A percentile compares a stretch with the other conserved stretches of the same genome.
phyloP scores from a whole-genome alignment of 2,888 invertebrate genomes.

The Allacma fusca region DNA sequence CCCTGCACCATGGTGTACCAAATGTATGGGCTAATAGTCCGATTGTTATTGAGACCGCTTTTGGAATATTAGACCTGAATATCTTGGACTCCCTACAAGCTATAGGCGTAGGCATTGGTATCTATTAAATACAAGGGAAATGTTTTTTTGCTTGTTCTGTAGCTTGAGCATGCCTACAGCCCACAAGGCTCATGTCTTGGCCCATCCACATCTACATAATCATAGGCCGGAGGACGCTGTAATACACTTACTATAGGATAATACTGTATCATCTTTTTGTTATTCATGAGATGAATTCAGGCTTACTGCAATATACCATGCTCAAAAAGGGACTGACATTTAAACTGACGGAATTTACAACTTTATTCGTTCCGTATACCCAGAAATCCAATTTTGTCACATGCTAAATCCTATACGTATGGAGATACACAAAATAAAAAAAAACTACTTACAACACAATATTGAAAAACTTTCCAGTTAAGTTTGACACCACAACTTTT shows the following conservation, averaged over 20 bases:
- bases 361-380: not conserved
- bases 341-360: not conserved
- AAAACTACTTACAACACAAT: not conserved
- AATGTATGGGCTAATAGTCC: not conserved
- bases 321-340: not conserved
- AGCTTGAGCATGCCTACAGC: too few species aligned
- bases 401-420: not conserved
- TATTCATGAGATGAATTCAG: not conserved
- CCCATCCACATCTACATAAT: too few species aligned
- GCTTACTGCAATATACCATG: not conserved
- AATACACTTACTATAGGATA: too few species aligned
- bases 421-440: too few species aligned
- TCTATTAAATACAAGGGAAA: too few species aligned
- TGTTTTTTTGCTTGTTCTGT: too few species aligned
- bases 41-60: not conserved
- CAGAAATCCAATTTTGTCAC: not conserved
- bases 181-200: too few species aligned
- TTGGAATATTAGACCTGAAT: too few species aligned
- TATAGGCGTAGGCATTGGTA: too few species aligned
- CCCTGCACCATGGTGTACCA: not conserved
- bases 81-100: too few species aligned
- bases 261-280: not conserved
- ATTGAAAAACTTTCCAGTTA: slow-evolving; percentile 12
- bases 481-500: not conserved
- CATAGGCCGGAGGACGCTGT: too few species aligned